Conservation (phyloP, 2,113 vertebrate genomes). For the Mirza zaza region DNA sequence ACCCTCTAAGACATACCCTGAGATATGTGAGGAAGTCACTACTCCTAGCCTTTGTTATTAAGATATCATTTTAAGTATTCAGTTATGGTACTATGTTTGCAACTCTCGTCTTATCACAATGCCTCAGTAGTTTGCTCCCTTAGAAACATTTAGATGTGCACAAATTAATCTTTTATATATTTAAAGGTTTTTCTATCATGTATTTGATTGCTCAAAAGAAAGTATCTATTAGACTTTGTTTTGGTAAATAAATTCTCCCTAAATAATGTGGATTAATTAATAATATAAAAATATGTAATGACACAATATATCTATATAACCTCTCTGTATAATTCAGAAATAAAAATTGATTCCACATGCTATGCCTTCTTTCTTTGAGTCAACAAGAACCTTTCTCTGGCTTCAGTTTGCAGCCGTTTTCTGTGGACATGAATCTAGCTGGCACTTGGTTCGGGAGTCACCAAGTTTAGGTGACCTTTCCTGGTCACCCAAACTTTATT, state of each 20-base stretch:
- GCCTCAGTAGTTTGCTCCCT: conserved; percentile 76
- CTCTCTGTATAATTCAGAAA: conserved; percentile 79
- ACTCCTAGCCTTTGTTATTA: conserved; percentile 60
- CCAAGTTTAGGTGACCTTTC: background rate
- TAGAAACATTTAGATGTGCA: conserved; percentile 77
- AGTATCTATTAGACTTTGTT: conserved; percentile 71
- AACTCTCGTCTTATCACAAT: conserved; percentile 47
- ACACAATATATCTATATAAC: conserved; percentile 70
- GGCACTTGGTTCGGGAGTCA: background rate
- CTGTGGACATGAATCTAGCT: background rate
- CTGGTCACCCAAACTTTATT: background rate
- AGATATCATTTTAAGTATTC: conserved; percentile 68
- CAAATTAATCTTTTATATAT: conserved; percentile 83
- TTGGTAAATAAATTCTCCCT: conserved; percentile 75
- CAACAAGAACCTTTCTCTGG: background rate
- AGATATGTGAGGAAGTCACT: conserved; percentile 28
- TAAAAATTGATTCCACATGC: conserved; percentile 76
- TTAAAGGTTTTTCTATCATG: conserved; percentile 79
- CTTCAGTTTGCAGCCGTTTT: background rate
- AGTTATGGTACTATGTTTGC: conserved; percentile 51
- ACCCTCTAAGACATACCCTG: background rate
- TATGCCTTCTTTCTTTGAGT: conserved; percentile 34
- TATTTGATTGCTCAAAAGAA: conserved; percentile 78
- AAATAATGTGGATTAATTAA: conserved; percentile 77
- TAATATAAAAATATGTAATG: conserved; percentile 80